Evolutionary conservation across 2,113 vertebrate species (phyloP), one percentile per base, ranked within the genome.

Genomic region (Thunnus maccoyii): DNA sequence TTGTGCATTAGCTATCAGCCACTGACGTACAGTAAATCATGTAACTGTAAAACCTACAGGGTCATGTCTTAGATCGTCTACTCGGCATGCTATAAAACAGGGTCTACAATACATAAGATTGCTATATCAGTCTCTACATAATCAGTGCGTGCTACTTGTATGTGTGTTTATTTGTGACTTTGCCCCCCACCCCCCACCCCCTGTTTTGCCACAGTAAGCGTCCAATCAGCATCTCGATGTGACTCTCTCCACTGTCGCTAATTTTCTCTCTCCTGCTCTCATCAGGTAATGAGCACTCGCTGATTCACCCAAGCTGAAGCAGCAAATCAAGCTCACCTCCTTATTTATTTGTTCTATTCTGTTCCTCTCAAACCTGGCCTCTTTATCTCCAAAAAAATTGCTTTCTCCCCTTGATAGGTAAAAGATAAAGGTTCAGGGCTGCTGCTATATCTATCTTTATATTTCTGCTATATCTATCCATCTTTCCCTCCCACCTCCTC

Each of bases 61-160:
- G 73, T 88, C 79, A 64, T 64, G 78, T 91, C 82, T 82, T 69
- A 68, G 50, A 66, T 87, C 64, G 36, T 89, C 90, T 93, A 92
- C 62, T 89, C 72, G 4, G 83, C 93, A 93, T 94, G 93, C 92
- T 93, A 87, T 82, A 92, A 88, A 92, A 91, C 82, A 90, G 63
- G 83, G 62, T 88, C 85, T 80, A 91, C 74, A 64, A 89, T 78
- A 92, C 75, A 72, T 89, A 72, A 79, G 84, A 86, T 86, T 25
- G 71, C 92, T 93, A 87, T 41, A 41, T 91, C 84, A 88, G 74
- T 86, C 83, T 91, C 88, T 90, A 92, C 64, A 25, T 88, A 74
- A 82, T 88, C 62, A 69, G 80, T 87, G 78, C 17, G 87, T 86
- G 88, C 90, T 93, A 93, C 91, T 79, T 71, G 71, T 64, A 50